A percentile compares a stretch with the other conserved stretches of the same genome.
These are phyloP conservation scores for Gobionotothen gibberifrons DNA, from an alignment of 2,797 vertebrate species.

Conservation along the genomic window DNA sequence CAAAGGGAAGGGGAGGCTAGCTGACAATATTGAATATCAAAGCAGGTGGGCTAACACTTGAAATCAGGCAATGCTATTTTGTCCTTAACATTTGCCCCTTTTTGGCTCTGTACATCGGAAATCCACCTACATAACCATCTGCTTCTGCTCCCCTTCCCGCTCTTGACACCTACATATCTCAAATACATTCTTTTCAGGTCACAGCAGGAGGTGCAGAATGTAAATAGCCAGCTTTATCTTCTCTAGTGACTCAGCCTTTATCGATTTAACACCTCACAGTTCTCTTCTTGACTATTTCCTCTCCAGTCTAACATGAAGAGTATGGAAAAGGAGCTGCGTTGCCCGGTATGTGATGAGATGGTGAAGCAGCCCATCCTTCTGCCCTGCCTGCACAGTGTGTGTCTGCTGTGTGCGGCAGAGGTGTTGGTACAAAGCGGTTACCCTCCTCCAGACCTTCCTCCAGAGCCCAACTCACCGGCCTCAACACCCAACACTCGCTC, in stretches of 20 bases:
- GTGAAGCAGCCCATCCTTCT: conserved; percentile 95
- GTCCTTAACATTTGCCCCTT: neutral
- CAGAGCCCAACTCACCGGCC: conserved; percentile 92
- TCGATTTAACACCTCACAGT: conserved; percentile 1
- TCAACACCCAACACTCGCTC: conserved; percentile 92
- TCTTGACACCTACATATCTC: conserved; percentile 44
- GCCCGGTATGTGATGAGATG: conserved; percentile 95
- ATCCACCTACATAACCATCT: conserved; percentile 23
- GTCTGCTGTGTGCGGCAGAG: conserved; percentile 94
- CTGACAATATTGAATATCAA: neutral
- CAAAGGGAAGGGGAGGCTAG: neutral
- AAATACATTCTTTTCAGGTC: conserved; percentile 28
- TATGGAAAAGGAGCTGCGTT: conserved; percentile 94
- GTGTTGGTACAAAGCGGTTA: conserved; percentile 93
- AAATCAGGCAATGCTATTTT: conserved; percentile 20
- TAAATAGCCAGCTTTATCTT: conserved; percentile 22
- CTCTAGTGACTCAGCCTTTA: conserved; percentile 54
- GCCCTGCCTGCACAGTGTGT: conserved; percentile 94
- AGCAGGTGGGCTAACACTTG: neutral
- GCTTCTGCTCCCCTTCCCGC: conserved; percentile 2
- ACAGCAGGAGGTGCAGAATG: conserved; percentile 26
- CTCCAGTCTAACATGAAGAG: conserved; percentile 96
- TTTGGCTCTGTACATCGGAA: conserved; percentile 15
- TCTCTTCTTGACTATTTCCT: conserved; percentile 7
- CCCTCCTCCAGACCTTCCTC: conserved; percentile 89